These are phyloP conservation scores for Adineta ricciae DNA, from an alignment of 2,888 invertebrate species.

Conservation along the genomic window DNA sequence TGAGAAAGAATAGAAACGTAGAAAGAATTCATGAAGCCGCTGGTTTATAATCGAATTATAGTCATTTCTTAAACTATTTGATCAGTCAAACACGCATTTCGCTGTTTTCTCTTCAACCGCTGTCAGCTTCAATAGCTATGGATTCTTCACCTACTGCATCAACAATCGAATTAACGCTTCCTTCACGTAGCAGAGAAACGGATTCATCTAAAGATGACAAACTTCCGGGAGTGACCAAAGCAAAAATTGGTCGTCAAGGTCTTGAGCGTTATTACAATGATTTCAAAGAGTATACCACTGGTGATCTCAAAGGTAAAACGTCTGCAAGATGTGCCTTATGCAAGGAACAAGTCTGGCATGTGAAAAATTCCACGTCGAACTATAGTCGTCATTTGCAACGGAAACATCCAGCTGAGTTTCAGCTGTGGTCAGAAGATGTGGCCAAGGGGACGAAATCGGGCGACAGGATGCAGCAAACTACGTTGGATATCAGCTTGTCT, in stretches of 20 bases:
- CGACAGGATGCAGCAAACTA: no score
- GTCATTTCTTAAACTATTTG: no score
- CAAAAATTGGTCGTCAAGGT: conserved; percentile 4
- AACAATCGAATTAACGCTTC: background rate
- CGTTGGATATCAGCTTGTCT: background rate
- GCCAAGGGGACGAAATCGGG: no score
- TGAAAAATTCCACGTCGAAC: background rate
- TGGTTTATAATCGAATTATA: no score
- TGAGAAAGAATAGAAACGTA: no score
- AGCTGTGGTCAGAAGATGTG: background rate
- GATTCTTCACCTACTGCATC: background rate
- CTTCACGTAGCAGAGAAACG: background rate
- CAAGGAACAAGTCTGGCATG: background rate
- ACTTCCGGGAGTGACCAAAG: background rate
- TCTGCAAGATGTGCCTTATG: background rate
- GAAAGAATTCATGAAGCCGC: no score
- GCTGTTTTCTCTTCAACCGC: no score
- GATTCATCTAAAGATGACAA: background rate
- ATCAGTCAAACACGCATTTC: no score
- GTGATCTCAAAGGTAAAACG: background rate
- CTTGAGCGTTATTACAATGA: background rate
- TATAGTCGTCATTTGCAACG: background rate
- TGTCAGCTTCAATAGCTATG: background rate
- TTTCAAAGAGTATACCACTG: background rate
- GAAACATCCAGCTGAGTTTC: background rate